Evolutionary conservation across 2,113 vertebrate genomes (phyloP).

Genomic region (Tachysurus vachellii): DNA sequence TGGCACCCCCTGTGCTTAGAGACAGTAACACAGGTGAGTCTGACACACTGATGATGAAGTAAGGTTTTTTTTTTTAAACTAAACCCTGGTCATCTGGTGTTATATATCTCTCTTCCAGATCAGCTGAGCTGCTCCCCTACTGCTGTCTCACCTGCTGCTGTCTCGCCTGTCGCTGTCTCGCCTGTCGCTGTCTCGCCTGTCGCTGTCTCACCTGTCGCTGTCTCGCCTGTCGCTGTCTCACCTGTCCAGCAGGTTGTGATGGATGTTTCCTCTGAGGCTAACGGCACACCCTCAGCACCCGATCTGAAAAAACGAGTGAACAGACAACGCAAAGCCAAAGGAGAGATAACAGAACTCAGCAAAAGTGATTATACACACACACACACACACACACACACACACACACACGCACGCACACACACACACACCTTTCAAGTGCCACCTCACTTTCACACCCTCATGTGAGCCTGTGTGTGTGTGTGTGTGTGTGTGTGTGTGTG

Average conservation of each 20-base stretch:
- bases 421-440: background rate
- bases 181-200: slow-evolving; percentile 56
- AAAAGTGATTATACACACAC: slow-evolving; percentile 69
- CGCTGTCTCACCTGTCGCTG: background rate
- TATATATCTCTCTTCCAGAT: slow-evolving; percentile 65
- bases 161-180: slow-evolving; percentile 43
- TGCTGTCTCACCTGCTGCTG: background rate
- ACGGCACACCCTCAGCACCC: slow-evolving; percentile 39
- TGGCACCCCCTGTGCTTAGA: slow-evolving; percentile 36
- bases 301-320: slow-evolving; percentile 76
- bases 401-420: slow-evolving; percentile 1
- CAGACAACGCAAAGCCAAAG: slow-evolving; percentile 80
- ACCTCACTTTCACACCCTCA: background rate
- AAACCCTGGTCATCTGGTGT: background rate
- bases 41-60: background rate
- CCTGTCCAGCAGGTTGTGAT: slow-evolving; percentile 65
- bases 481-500: slow-evolving; percentile 19
- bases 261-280: background rate
- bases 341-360: slow-evolving; percentile 59
- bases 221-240: slow-evolving; percentile 54
- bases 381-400: slow-evolving; percentile 9
- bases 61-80: background rate
- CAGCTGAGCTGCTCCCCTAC: slow-evolving; percentile 71
- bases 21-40: slow-evolving; percentile 58
- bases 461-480: background rate